Base-by-base conservation (phyloP, 2,113 vertebrate genomes). In the Aegotheles bennettii region DNA sequence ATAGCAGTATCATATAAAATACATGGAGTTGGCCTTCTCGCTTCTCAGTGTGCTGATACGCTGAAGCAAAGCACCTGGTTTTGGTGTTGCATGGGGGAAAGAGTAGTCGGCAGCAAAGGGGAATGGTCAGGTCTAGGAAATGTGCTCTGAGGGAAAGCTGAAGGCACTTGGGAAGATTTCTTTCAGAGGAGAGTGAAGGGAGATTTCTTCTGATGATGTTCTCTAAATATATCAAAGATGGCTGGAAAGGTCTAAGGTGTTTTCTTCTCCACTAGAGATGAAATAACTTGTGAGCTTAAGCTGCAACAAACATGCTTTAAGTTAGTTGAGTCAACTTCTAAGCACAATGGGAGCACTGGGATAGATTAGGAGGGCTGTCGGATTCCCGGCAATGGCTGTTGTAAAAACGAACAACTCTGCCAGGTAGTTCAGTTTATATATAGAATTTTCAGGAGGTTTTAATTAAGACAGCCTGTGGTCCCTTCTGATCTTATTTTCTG, bases 401-500 rank as follows among this genome's bases (percentile, higher is more conserved):
- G 38, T 61, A 93, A 76, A 78, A 89, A 68, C 64, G 35, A 63
- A 48, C 54, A 40, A 7, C 13, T 65, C 90, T 95, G 50, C 75
- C 36, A 57, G 85, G 67, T 92, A 65, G 74, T 79, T 90, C 90
- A 65, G 74, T 79, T 90, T 82, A 68, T 71, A 45, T 83, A 71
- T 47, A 76, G 71, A 76, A 69, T 9, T 73, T 91, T n/a, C 48
- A 40, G 64, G 59, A 68, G 25, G 19, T 73, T 88, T 95, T 88
- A 92, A 86, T 94, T 94, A 88, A 94, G 79, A 61, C 63, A 88
- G 54, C 31, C 38, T 69, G 50, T 85, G 47, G 59, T 90, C 70
- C 67, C 75, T 85, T 69, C 67, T 3, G 29, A 75, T 71, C 70
- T 76, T 94, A 56, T 42, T 73, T 90, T 80, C 31, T 94, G 33